Evolutionary conservation across 1,140 invertebrate species (phyloP), one percentile per base, ranked within the genome.

Genomic region (Lordiphosa stackelbergi): DNA sequence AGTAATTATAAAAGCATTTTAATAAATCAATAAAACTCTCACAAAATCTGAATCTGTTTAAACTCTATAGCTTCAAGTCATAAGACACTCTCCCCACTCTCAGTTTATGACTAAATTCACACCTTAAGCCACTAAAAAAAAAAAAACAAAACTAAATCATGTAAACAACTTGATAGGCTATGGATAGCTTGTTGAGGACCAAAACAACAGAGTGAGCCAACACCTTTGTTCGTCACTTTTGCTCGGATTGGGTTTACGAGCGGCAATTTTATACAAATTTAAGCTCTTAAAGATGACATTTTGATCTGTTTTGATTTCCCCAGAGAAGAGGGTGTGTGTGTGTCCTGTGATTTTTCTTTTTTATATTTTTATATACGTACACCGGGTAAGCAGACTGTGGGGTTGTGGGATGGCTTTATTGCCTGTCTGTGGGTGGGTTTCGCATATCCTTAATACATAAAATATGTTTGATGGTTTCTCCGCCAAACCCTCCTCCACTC

Each of bases 241-340:
- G 22, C 34, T 47, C 37, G 57, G 55, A 8, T 38, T 59, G 61
- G 57, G 53, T 69, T 84, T 73, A 74, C 73, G 70, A 69, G 53
- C 62, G 53, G 60, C 73, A 73, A 69, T 85, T 84, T 68, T 77
- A 84, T 84, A 84, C 78, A 84, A 84, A 84, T 84, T 81, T 85
- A 85, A 81, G 81, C 81, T 81, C 81, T 85, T 85, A 85, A 85
- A 85, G 81, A 85, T 85, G 81, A 77, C 81, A 85, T 85, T 85
- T 85, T 85, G 81, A 81, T 81, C 81, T 85, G 83, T 77, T 85
- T 85, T 85, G 81, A 85, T 85, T 85, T 85, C 81, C 81, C 75
- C 56, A 60, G 81, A 69, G 73, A 58, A 37, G 37, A 19, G 35
- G 48, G 43, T 11, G 16, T 58, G 60, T 66, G 47, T 31, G 31